These are phyloP conservation scores for Aurelia coerulea DNA, from an alignment of 30 jellyfish, hydroid and myxozoan species.

Conservation along the genomic window DNA sequence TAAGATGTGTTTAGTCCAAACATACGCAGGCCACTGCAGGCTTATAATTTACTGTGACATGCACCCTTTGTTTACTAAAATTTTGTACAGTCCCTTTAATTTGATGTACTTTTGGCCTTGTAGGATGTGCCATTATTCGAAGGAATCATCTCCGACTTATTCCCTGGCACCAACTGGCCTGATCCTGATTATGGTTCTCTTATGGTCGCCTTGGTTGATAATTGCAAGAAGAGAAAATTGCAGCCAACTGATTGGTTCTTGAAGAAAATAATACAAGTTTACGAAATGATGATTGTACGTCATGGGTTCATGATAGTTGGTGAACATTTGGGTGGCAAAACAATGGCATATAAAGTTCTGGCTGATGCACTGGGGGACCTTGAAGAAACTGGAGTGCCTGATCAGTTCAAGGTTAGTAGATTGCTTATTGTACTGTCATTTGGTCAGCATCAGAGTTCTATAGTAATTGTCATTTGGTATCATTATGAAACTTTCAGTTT, in stretches of 20 bases:
- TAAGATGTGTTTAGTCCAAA: too few relatives aligned
- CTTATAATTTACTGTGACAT: too few relatives aligned
- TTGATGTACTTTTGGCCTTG: not conserved
- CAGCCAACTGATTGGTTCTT: constrained; percentile 95
- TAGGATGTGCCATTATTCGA: constrained; percentile 96
- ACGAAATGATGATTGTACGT: constrained; percentile 95
- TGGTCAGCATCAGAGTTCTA: too few relatives aligned
- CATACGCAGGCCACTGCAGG: too few relatives aligned
- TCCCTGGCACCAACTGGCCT: constrained; percentile 98
- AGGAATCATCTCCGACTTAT: constrained; percentile 94
- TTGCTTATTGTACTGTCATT: too few relatives aligned
- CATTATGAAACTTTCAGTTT: too few relatives aligned
- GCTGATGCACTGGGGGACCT: constrained; percentile 90
- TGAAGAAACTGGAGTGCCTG: constrained; percentile 81
- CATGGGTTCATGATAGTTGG: constrained; percentile 99
- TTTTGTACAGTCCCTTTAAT: too few relatives aligned
- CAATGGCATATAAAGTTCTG: constrained; percentile 92
- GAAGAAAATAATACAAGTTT: constrained; percentile 91
- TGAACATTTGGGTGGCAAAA: constrained; percentile 98
- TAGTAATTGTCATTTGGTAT: too few relatives aligned
- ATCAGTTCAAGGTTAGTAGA: constrained; percentile 70
- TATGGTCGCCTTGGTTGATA: constrained; percentile 85
- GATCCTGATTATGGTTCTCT: constrained; percentile 92
- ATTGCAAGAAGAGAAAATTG: constrained; percentile 70
- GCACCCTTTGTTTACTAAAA: too few relatives aligned